Base-by-base conservation (phyloP, 2,797 vertebrate genomes). In the Onychomys torridus region DNA sequence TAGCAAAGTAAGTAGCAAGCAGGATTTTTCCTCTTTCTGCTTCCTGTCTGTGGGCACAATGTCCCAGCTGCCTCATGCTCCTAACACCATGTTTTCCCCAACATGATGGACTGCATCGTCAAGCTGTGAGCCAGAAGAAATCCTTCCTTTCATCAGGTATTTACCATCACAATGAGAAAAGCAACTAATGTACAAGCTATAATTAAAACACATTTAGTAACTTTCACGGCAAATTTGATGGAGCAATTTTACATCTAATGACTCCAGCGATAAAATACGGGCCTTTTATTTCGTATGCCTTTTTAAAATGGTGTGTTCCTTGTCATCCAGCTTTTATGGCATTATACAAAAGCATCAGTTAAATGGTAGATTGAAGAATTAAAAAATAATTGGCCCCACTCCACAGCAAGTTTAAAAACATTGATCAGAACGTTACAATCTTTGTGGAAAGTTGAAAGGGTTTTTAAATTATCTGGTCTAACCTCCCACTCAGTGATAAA, bases 171-270 rank as follows among this genome's bases (percentile, higher is more conserved):
- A 65, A 37, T n/a, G 32, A 37, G 40, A 37, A 90, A 78, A 78
- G 55, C 73, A 77, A 17, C 87, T n/a, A n/a, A 37, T 29, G 29
- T 65, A 17, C 40, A 78, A 65, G 61, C 52, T 92, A 90, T 59
- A 71, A 94, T 93, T 75, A 75, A 93, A 89, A 82, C 69, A 93
- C 90, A 82, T 86, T 92, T 82, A 76, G 73, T 91, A 89, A 73
- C 17, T 55, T 89, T 75, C 14, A 79, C 32, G 37, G 77, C 89
- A 55, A 55, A 59, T 73, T 85, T 71, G 13, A 84, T 85, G 49
- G 83, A 79, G 32, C 46, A 81, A 90, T 94, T 90, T 94, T 61
- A 79, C 76, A 34, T 79, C 17, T 76, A 27, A 81, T 77, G n/a
- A 81, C 59, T 85, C 75, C 65, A 90, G 59, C 67, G n/a, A 83